These are phyloP conservation scores for Martes flavigula DNA, from an alignment of 2,797 vertebrate genomes.

Conservation along the genomic window DNA sequence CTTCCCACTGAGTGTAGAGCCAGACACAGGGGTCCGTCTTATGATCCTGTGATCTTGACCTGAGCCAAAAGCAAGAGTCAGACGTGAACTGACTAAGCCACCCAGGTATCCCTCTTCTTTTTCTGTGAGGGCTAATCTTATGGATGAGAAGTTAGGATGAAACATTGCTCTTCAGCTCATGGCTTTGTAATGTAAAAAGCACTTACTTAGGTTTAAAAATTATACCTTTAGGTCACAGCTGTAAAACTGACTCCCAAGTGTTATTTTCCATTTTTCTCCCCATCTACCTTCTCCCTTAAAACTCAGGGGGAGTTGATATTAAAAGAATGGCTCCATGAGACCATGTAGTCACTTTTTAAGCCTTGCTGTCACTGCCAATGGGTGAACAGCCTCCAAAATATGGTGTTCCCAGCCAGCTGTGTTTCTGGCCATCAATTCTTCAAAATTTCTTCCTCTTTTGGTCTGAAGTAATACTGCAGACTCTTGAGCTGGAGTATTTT, in stretches of 20 bases:
- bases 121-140: background rate
- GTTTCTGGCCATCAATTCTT: background rate
- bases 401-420: background rate
- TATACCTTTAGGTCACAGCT: background rate
- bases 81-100: background rate
- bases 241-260: background rate
- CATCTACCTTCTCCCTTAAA: background rate
- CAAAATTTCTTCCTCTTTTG: background rate
- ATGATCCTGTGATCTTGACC: background rate
- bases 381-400: background rate
- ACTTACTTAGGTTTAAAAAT: background rate
- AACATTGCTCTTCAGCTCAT: background rate
- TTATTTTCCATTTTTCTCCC: background rate
- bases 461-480: background rate
- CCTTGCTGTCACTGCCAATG: background rate
- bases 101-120: background rate
- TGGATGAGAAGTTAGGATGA: background rate
- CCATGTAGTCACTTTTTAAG: background rate
- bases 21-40: background rate
- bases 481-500: background rate
- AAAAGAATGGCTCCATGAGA: background rate
- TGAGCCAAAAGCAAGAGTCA: background rate
- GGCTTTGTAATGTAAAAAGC: background rate
- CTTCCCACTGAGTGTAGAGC: background rate
- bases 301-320: background rate